These are phyloP conservation scores for Pseudococcus jackbeardsleyi DNA, from an alignment of 2,888 invertebrate species.

Conservation along the genomic window DNA sequence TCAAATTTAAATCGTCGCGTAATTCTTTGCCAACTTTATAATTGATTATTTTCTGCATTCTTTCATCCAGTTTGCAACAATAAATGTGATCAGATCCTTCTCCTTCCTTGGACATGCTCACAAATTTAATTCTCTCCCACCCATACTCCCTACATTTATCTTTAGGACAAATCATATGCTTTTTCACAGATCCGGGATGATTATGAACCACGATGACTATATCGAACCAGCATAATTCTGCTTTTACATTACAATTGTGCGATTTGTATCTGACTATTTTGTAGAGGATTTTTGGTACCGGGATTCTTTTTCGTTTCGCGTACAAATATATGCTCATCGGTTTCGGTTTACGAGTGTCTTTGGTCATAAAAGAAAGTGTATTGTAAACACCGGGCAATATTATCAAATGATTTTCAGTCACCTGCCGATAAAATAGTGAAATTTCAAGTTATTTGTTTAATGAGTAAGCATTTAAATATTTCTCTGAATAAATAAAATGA, in stretches of 20 bases:
- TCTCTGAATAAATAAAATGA: no score
- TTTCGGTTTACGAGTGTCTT: no score
- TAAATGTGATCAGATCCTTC: background rate
- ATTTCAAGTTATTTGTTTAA: no score
- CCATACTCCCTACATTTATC: background rate
- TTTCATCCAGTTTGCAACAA: background rate
- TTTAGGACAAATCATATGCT: background rate
- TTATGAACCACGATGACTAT: background rate
- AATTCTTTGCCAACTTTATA: background rate
- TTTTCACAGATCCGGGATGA: background rate
- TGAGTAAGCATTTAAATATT: no score
- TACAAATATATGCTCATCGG: no score
- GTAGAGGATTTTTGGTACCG: no score
- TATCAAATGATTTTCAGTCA: no score
- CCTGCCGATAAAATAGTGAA: no score
- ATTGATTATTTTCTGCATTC: background rate
- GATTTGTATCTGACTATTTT: background rate
- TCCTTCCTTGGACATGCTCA: background rate
- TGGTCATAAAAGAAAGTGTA: no score
- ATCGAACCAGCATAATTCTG: background rate
- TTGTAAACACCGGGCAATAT: no score
- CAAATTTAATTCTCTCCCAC: background rate
- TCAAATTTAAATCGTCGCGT: background rate
- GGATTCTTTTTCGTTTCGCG: background rate
- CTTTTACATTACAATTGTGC: background rate